Evolutionary conservation across 2,113 vertebrate species (phyloP).

Genomic region (Melanocharis versteri): DNA sequence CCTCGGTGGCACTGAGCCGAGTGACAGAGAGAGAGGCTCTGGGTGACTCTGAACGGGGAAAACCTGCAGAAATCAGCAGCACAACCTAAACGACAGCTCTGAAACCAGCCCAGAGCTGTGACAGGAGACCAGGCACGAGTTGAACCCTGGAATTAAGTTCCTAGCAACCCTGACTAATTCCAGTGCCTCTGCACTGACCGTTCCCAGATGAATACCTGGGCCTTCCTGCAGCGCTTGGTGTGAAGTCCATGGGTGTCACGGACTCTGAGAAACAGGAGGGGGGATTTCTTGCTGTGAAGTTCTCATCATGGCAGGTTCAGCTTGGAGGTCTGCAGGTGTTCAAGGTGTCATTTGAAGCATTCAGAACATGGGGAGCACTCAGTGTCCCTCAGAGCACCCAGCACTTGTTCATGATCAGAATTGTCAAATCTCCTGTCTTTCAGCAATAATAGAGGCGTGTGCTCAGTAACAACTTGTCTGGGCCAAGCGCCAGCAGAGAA

Average conservation of each 20-base stretch:
- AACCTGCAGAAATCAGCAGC: background rate
- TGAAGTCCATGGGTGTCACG: background rate
- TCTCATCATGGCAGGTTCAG: background rate
- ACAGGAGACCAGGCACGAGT: rapidly evolving
- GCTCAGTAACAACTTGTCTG: background rate
- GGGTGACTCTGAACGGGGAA: background rate
- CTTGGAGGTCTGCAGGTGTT: background rate
- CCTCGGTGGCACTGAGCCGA: background rate
- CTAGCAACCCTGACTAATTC: background rate
- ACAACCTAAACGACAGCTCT: background rate
- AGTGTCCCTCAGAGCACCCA: background rate
- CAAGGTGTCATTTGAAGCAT: background rate
- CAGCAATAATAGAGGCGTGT: background rate
- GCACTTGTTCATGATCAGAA: background rate
- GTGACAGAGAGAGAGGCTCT: background rate
- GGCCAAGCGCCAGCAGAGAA: background rate
- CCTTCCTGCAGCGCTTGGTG: background rate
- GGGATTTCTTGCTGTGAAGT: background rate
- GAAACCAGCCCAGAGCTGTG: background rate
- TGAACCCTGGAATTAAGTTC: background rate
- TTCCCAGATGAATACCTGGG: background rate
- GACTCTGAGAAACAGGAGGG: background rate
- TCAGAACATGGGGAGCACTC: background rate
- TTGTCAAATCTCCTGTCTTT: background rate
- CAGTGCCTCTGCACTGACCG: background rate